A percentile compares a stretch with the other conserved stretches of the same genome.
phyloP scores from a whole-genome alignment of 37 sponge, comb jelly and placozoan species.

The Hexactinellida sp. region DNA sequence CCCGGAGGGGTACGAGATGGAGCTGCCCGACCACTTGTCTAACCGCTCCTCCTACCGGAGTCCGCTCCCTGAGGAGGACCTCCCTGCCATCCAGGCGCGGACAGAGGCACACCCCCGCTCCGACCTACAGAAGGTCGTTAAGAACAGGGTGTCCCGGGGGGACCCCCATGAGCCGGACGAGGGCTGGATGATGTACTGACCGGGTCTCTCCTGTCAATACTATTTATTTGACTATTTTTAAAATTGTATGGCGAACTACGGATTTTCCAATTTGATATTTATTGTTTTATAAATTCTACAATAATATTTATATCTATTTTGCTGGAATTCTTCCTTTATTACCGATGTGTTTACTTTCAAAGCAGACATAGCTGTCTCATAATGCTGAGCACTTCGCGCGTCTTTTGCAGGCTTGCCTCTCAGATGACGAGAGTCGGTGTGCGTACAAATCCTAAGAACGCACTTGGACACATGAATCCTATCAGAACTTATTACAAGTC shows the following conservation, averaged over 20 bases:
- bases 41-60: background rate
- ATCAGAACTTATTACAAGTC: background rate
- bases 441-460: background rate
- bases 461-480: background rate
- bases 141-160: background rate
- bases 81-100: background rate
- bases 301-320: too few relatives aligned
- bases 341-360: too few relatives aligned
- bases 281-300: too few relatives aligned
- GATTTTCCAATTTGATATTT: too few relatives aligned
- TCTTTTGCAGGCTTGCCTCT: background rate
- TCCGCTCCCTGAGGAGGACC: background rate
- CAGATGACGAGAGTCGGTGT: background rate
- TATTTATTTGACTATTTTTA: too few relatives aligned
- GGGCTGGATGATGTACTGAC: slow-evolving; percentile 14
- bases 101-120: background rate
- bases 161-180: background rate
- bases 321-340: too few relatives aligned
- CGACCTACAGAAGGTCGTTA: background rate
- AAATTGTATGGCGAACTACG: too few relatives aligned
- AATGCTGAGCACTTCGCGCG: background rate
- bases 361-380: too few relatives aligned
- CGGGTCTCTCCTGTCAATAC: background rate
- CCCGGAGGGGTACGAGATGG: background rate
- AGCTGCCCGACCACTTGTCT: slow-evolving; percentile 6